Evolutionary conservation across 2,113 vertebrate species (phyloP), one percentile per base, ranked within the genome.

Genomic region (Grallaria varia): DNA sequence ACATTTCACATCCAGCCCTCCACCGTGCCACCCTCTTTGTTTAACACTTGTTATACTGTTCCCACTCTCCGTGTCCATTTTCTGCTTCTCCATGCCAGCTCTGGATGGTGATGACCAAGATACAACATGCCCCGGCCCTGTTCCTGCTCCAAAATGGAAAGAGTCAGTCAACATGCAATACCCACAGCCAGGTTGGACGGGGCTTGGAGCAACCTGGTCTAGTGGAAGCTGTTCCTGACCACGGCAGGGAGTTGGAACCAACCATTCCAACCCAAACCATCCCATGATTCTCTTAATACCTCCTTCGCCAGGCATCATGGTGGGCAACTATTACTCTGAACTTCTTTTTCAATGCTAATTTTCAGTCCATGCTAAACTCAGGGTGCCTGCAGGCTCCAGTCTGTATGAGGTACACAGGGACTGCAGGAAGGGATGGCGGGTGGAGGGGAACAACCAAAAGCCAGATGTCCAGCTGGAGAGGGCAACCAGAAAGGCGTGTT

Each of bases 361-460:
- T 85, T 64, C 14, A 71, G 44, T 1, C 8, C 33, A 22, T 10
- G 31, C 39, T 62, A 33, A 92, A 35, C 8, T 24, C 14, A 27
- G 79, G 22, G 14, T 30, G 35, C 16, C 22, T 33, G 13, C 69
- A 74, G 62, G 35, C 20, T 69, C n/a, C 56, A 64, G 45, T 21
- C 37, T n/a, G 25, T 22, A 35, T 1, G 1, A 77, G 17, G 45
- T 25, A 42, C 33, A 13, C 2, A 45, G 35, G 23, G 14, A 40
- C 27, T 49, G 16, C 2, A 62, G n/a, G 42, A 74, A 37, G 7
- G 52, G 33, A 28, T 11, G 4, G 8, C 5, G 5, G 4, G 20
- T 27, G 28, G 14, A 1, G 0, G 8, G 31, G 18, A 12, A 80
- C 49, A 74, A 30, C 6, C 2, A 3, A 74, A 75, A 6, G 1